Base-by-base conservation (phyloP, 2,113 vertebrate genomes). In the Ranitomeya variabilis region DNA sequence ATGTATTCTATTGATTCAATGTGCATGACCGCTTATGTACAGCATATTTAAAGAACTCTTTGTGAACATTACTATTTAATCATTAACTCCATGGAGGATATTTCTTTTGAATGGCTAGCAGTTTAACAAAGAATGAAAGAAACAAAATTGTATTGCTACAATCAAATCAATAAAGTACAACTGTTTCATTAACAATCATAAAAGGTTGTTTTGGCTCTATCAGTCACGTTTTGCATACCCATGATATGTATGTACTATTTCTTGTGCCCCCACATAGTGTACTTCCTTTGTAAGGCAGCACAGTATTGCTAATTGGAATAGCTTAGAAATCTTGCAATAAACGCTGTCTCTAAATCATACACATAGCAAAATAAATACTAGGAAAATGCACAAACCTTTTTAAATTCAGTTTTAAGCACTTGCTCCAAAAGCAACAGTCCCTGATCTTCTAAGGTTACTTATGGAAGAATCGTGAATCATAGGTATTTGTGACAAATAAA, bases 11-110 rank as follows among this genome's bases (percentile, higher is more conserved):
- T 26, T 21, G 62, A 54, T 76, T 62, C 57, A 16, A 31, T 54
- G 60, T 87, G 66, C 31, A 80, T 69, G 52, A n/a, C 78, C 51
- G 19, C 18, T 31, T 73, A 52, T 81, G 78, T 80, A 31, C 64
- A 81, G 59, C 23, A 45, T 82, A 57, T 73, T 71, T 87, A 73
- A 37, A 86, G 59, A 77, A 76, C 31, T 77, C 71, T 59, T 86
- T 86, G 84, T 86, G 84, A 76, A 86, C 26, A 77, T 77, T 60
- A 77, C 19, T 77, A 60, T 76, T 77, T 86, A 86, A 77, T 86
- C 84, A 77, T 77, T 76, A 86, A 74, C 69, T 60, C 71, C 57
- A 59, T 26, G 54, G 54, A 62, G 55, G 77, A 77, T 86, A 71
- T 26, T 16, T 57, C 14, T 54, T 73, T 26, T 85, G 64, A 73